These are phyloP conservation scores for Lipophrys pholis DNA, from an alignment of 2,113 vertebrate species.

Conservation along the genomic window DNA sequence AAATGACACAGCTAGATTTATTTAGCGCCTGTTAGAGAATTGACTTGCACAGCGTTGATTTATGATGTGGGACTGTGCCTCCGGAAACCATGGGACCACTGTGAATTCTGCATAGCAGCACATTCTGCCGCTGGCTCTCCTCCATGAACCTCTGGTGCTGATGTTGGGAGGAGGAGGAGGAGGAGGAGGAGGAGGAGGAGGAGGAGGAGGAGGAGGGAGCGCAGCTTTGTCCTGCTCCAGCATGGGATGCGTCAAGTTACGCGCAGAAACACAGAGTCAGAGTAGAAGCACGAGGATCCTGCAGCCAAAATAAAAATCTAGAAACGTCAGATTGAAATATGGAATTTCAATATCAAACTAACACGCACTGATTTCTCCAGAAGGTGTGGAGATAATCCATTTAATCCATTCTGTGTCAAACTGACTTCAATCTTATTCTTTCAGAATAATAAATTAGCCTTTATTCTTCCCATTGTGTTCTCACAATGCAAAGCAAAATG, in stretches of 20 bases:
- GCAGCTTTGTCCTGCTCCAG: constrained; percentile 33
- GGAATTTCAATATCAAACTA: too few relatives aligned
- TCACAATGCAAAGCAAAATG: too few relatives aligned
- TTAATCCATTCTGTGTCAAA: too few relatives aligned
- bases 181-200: constrained; percentile 19
- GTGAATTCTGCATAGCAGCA: constrained; percentile 73
- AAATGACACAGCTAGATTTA: constrained; percentile 1
- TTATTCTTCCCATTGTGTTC: too few relatives aligned
- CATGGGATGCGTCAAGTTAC: constrained; percentile 37
- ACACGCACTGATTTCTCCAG: too few relatives aligned
- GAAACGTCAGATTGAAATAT: background rate
- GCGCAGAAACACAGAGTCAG: background rate
- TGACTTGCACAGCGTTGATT: constrained; percentile 10
- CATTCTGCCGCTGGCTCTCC: constrained; percentile 57
- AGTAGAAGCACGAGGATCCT: background rate
- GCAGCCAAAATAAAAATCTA: constrained; percentile 30
- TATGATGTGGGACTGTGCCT: background rate
- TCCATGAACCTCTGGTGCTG: constrained; percentile 74
- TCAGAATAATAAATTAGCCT: too few relatives aligned
- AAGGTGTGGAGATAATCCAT: too few relatives aligned
- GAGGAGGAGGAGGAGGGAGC: constrained; percentile 7
- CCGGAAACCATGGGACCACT: constrained; percentile 1
- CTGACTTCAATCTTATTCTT: too few relatives aligned
- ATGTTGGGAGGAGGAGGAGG: constrained; percentile 59
- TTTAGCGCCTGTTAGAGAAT: constrained; percentile 10